Conservation (phyloP, 2,888 invertebrate species). For the Cosmia pyralina region DNA sequence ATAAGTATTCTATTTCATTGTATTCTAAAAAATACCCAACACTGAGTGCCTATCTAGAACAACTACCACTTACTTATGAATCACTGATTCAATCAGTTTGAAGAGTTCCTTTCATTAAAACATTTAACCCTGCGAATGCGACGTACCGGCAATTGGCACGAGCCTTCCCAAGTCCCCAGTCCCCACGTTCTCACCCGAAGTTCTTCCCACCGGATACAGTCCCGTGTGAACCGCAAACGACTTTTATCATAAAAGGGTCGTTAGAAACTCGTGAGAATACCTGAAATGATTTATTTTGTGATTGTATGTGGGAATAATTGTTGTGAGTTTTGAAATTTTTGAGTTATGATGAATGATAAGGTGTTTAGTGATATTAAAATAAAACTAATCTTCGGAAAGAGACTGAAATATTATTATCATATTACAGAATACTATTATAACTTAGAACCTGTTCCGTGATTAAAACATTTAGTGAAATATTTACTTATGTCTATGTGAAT, state of each 20-base stretch:
- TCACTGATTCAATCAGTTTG: background rate
- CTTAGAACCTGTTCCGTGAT: background rate
- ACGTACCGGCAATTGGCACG: conserved; percentile 35
- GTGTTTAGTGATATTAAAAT: background rate
- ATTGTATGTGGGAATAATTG: background rate
- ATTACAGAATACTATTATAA: background rate
- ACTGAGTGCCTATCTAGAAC: background rate
- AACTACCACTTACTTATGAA: background rate
- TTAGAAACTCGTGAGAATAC: conserved; percentile 24
- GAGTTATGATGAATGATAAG: background rate
- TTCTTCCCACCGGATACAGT: conserved; percentile 33
- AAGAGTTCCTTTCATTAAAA: conserved; percentile 20
- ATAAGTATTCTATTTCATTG: no score
- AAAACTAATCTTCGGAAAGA: background rate
- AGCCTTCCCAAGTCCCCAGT: conserved; percentile 10
- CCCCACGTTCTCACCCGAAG: conserved; percentile 25
- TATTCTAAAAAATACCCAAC: conserved; percentile 1
- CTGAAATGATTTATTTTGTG: conserved; percentile 11
- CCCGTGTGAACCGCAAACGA: conserved; percentile 49
- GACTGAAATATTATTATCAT: background rate
- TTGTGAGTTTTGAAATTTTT: conserved; percentile 7
- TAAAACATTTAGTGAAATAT: background rate
- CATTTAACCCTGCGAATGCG: conserved; percentile 26
- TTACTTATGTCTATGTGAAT: background rate
- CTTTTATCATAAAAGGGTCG: conserved; percentile 36